Base-by-base conservation (phyloP, 2,888 invertebrate genomes). In the Meganola albula region DNA sequence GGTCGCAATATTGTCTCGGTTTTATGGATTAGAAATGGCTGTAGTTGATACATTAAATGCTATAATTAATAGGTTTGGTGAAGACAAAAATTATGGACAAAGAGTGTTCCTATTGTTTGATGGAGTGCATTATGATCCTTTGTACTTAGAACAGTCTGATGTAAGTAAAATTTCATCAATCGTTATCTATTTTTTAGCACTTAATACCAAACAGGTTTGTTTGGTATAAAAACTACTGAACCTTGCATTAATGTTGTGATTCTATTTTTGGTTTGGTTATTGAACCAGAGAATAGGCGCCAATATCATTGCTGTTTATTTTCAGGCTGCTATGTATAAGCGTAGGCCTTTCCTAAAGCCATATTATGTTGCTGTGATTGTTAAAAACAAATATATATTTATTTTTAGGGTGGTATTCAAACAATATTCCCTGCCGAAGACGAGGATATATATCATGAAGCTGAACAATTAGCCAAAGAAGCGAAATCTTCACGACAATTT, bases 101-200 rank as follows among this genome's bases (percentile, higher is more conserved):
- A 79, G 97, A 56, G 95, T 96, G 2, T 93, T 97, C 64, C 82
- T 98, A 3, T 88, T 98, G 29, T 98, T 97, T 69, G 97, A 98
- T 76, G 98, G 98, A 10, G 96, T 98, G 30, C 98, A 98, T 76
- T 98, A 98, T 66, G 98, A 98, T 77, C 96, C 98, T 0, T 77
- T 98, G 7, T 94, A 94, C 64, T 87, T 96, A 78, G 97, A 97
- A 78, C 90, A 93, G 2, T 80, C 89, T 16, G 89, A 91, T 72
- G 94, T 94, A 83, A 89, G 90, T 87, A 23, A n/a, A n/a, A 12
- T 18, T 5, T 5, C 10, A 9, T 33, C 10, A 27, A n/a, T n/a
- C n/a, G n/a, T n/a, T n/a, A n/a, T n/a, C n/a, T n/a, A n/a, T n/a
- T n/a, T n/a, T n/a, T n/a, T n/a, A n/a, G n/a, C n/a, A n/a, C n/a